Conservation (phyloP, 2,113 vertebrate species). For the Gobio gobio region DNA sequence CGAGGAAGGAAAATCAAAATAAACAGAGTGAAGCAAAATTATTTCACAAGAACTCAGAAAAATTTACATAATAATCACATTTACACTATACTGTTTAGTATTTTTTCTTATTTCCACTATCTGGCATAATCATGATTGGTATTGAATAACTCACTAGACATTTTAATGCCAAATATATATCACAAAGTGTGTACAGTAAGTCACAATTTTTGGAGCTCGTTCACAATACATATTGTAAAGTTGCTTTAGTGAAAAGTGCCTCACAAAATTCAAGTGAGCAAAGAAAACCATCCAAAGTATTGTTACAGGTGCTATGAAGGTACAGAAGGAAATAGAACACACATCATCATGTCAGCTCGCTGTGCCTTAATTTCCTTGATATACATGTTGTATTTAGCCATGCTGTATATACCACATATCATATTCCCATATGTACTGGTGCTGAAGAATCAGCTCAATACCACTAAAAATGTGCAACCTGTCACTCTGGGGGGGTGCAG, state of each 20-base stretch:
- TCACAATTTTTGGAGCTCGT: neutral
- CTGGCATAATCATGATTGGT: neutral
- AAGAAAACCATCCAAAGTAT: neutral
- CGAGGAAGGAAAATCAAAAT: conserved; percentile 38
- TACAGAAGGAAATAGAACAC: neutral
- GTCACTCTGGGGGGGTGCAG: neutral
- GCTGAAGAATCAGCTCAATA: neutral
- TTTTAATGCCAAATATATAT: neutral
- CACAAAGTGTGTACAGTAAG: neutral
- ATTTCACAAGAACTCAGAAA: conserved; percentile 11
- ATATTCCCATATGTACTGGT: neutral
- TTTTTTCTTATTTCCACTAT: neutral
- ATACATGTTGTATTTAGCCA: neutral
- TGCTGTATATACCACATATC: neutral
- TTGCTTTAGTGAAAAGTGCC: neutral
- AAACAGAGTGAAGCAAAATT: conserved; percentile 28
- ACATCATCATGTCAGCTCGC: neutral
- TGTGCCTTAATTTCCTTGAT: neutral
- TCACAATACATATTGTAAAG: neutral
- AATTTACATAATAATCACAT: conserved; percentile 40
- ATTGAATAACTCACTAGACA: neutral
- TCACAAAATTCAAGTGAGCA: neutral
- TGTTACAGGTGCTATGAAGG: neutral
- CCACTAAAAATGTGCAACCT: neutral
- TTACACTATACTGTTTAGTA: neutral